These are phyloP conservation scores for Misgurnus anguillicaudatus DNA, from an alignment of 2,113 vertebrate genomes.

Conservation along the genomic window DNA sequence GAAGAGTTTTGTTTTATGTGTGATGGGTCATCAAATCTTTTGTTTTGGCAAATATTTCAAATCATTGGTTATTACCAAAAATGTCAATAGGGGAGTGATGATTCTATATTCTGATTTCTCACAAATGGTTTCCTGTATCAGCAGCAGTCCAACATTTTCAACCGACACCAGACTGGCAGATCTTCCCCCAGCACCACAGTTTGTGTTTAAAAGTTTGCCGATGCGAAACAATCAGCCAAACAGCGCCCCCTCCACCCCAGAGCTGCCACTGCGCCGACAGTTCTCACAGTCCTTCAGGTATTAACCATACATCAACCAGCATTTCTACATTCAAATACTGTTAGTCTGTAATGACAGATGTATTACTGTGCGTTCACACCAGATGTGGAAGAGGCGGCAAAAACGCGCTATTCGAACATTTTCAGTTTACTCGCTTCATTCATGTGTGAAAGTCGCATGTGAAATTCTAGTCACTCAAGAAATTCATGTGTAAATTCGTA, in stretches of 20 bases:
- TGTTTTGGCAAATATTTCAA: no score
- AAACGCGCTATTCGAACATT: no score
- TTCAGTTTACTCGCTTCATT: no score
- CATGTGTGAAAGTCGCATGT: no score
- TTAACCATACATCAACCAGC: not conserved
- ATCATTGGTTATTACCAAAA: not conserved
- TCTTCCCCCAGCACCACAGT: constrained; percentile 65
- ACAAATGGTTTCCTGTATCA: constrained; percentile 6
- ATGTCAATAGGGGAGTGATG: not conserved
- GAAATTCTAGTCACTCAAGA: no score
- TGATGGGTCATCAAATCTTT: no score
- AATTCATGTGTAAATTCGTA: no score
- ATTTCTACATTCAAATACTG: not conserved
- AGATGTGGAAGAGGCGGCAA: no score
- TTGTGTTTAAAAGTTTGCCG: constrained; percentile 66
- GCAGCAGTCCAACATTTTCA: constrained; percentile 74
- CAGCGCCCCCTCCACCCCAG: constrained; percentile 83
- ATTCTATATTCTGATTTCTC: not conserved
- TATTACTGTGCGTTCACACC: no score
- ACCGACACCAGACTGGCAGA: constrained; percentile 62
- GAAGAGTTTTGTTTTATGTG: no score
- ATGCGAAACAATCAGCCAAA: constrained; percentile 70
- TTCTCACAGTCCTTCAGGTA: constrained; percentile 84
- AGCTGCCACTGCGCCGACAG: constrained; percentile 78
- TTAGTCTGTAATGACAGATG: not conserved